Percentiles rank a stretch among this genome's conserved stretches.
phyloP scores from a whole-genome alignment of 2,888 invertebrate species.

The Eubasilissa splendida region DNA sequence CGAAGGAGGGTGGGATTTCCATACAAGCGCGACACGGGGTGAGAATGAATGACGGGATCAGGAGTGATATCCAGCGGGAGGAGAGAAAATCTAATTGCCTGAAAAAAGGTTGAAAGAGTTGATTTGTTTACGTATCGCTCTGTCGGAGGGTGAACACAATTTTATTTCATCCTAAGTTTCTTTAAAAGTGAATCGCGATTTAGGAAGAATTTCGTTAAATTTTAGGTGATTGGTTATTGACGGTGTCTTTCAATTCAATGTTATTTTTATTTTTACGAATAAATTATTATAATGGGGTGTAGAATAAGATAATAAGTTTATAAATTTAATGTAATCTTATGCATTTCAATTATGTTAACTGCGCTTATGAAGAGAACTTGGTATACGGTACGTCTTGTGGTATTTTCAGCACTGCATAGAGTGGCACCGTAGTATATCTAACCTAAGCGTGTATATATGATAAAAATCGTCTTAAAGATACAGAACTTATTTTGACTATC shows the following conservation, averaged over 20 bases:
- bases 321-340: no score
- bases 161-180: neutral
- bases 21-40: conserved; percentile 13
- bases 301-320: no score
- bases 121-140: conserved; percentile 34
- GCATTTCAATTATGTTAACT: no score
- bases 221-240: neutral
- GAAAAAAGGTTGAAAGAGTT: conserved; percentile 34
- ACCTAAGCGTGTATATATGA: no score
- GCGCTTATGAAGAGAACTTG: no score
- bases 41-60: conserved; percentile 39
- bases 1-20: conserved; percentile 19
- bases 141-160: conserved; percentile 1
- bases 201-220: no score
- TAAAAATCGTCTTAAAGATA: no score
- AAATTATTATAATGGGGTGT: neutral
- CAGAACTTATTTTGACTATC: no score
- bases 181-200: no score
- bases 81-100: conserved; percentile 34
- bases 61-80: conserved; percentile 25
- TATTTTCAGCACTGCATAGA: no score
- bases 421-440: no score
- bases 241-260: neutral
- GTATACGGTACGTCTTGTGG: no score
- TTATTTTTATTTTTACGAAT: neutral